Conservation (phyloP, 2,113 vertebrate genomes). For the Eulemur macaco region DNA sequence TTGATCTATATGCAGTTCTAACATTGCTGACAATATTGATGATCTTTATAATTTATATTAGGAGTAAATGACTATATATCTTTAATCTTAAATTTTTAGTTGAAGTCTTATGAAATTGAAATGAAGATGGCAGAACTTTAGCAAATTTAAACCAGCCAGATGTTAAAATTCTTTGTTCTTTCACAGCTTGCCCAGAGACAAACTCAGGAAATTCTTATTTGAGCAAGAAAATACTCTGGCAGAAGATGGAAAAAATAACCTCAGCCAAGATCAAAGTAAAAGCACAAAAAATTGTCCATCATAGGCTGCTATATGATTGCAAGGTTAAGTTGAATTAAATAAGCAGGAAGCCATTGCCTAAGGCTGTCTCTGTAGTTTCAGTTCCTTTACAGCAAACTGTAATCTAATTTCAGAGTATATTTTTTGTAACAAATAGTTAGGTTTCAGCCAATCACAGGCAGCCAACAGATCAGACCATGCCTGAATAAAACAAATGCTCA, state of each 20-base stretch:
- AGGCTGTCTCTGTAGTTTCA: not conserved
- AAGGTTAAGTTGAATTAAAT: not conserved
- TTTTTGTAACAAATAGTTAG: not conserved
- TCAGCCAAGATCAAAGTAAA: slow-evolving; percentile 50
- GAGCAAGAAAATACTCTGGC: slow-evolving; percentile 34
- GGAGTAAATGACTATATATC: not conserved
- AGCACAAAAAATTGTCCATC: not conserved
- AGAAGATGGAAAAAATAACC: slow-evolving; percentile 15
- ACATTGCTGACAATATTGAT: not conserved
- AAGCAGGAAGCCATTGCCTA: not conserved
- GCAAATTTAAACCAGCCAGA: slow-evolving; percentile 4
- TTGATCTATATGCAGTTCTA: not conserved
- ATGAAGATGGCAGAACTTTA: slow-evolving; percentile 25
- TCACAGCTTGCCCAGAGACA: slow-evolving; percentile 30
- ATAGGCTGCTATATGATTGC: not conserved
- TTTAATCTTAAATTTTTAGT: slow-evolving; percentile 23
- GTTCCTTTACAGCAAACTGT: not conserved
- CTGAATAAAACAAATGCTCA: not conserved
- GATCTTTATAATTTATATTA: not conserved
- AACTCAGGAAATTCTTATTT: slow-evolving; percentile 59
- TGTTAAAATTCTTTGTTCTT: slow-evolving; percentile 58
- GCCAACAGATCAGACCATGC: not conserved
- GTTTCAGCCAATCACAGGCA: not conserved
- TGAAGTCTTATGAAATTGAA: slow-evolving; percentile 36
- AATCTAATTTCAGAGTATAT: not conserved